Conservation (phyloP, 2,888 invertebrate species). For the Drosophila histrio region DNA sequence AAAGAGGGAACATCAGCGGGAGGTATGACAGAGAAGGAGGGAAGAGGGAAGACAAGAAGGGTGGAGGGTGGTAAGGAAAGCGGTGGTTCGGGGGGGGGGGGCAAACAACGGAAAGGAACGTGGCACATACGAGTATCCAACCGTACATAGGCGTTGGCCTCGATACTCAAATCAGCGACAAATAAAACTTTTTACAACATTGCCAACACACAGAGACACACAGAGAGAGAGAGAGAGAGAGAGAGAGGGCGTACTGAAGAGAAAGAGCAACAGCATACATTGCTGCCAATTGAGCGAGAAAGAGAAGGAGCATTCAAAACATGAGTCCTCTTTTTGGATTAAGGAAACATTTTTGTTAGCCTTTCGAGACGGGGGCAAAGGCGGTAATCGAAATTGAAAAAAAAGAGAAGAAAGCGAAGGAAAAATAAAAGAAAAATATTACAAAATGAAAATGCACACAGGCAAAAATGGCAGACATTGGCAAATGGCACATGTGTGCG, state of each 20-base stretch:
- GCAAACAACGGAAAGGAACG: slow-evolving; percentile 19
- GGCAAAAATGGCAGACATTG: slow-evolving; percentile 3
- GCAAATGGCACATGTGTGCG: slow-evolving; percentile 16
- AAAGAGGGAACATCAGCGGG: slow-evolving; percentile 11
- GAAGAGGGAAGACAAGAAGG: not conserved
- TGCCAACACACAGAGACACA: slow-evolving; percentile 30
- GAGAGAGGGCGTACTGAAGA: not conserved
- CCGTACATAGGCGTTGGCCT: slow-evolving; percentile 59
- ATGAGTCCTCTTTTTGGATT: slow-evolving; percentile 48
- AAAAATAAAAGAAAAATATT: slow-evolving; percentile 24
- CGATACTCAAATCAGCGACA: slow-evolving; percentile 72
- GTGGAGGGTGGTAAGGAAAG: not conserved
- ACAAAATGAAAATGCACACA: slow-evolving; percentile 37
- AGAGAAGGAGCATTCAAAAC: slow-evolving; percentile 44
- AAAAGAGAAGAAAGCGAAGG: not conserved
- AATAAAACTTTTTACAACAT: slow-evolving; percentile 69
- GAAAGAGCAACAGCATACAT: not conserved
- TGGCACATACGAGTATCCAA: slow-evolving; percentile 33
- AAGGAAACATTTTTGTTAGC: slow-evolving; percentile 58
- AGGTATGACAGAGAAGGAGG: not conserved
- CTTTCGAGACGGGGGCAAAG: slow-evolving; percentile 13
- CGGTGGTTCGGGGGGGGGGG: not conserved
- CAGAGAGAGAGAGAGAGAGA: not conserved
- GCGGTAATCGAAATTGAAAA: slow-evolving; percentile 53
- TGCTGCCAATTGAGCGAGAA: not conserved